phyloP scores from a whole-genome alignment of 2,888 invertebrate species.

The Chorisops tibialis region DNA sequence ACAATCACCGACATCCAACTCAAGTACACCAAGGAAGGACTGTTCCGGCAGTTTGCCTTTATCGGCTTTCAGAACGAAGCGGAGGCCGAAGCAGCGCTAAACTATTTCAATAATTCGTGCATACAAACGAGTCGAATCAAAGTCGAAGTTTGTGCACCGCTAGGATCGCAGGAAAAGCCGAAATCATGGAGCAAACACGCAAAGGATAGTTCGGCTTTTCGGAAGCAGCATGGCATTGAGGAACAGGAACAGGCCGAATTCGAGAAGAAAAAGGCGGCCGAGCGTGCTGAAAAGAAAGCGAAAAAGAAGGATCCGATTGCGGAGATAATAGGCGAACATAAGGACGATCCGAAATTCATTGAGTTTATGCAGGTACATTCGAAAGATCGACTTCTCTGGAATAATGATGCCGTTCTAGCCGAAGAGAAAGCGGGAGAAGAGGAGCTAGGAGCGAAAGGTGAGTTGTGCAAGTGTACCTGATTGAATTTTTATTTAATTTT shows the following conservation, averaged over 20 bases:
- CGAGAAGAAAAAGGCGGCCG: constrained; percentile 40
- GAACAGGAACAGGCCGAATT: constrained; percentile 39
- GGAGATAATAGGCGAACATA: constrained; percentile 70
- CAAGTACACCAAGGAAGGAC: constrained; percentile 87
- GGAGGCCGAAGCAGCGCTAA: constrained; percentile 72
- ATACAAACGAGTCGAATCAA: constrained; percentile 78
- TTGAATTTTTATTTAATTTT: not conserved
- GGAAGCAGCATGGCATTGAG: constrained; percentile 54
- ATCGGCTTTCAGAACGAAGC: constrained; percentile 82
- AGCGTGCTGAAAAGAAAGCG: constrained; percentile 40
- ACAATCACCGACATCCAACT: constrained; percentile 89
- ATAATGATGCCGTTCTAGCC: constrained; percentile 53
- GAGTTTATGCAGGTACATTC: constrained; percentile 87
- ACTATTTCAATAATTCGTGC: constrained; percentile 79
- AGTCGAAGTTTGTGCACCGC: constrained; percentile 68
- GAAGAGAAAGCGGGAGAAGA: constrained; percentile 33
- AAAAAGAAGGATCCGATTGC: constrained; percentile 58
- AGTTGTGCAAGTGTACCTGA: constrained; percentile 23
- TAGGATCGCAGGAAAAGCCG: constrained; percentile 73
- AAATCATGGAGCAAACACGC: constrained; percentile 93
- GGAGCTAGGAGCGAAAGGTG: constrained; percentile 26
- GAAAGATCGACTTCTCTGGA: constrained; percentile 56
- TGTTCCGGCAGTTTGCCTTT: constrained; percentile 91
- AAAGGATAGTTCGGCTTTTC: constrained; percentile 67
- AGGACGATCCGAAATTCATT: constrained; percentile 82